Base-by-base conservation (phyloP, 2,113 vertebrate genomes). In the Catharus fuscescens region DNA sequence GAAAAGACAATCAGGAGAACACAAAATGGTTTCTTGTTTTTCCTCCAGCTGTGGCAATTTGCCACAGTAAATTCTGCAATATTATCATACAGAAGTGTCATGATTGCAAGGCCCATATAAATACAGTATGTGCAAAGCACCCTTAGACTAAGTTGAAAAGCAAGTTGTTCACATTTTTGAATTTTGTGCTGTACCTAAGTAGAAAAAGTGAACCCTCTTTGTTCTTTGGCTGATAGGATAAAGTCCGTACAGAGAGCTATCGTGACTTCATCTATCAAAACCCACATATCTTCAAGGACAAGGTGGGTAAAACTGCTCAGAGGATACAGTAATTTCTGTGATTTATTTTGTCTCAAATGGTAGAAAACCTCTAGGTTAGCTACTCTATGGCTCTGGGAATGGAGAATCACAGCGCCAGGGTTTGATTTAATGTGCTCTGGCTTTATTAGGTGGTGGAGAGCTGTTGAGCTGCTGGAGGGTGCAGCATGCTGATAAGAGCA, bases 261-360 rank as follows among this genome's bases (percentile, higher is more conserved):
- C 97, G 99, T 17, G 98, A 99, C 97, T 99, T 99, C 98, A 98
- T 99, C 95, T 99, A 98, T 96, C 95, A 96, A 83, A 99, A 99
- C 95, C 93, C 98, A 9, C 98, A 99, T 15, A 96, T 99, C 95
- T 99, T 99, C 98, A 98, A 96, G 98, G 99, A 99, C 97, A 99
- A 99, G 98, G 99, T 99, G 93, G 98, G 98, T 92, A 61, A 44
- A 34, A 7, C 26, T 47, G 14, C n/a, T 91, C 73, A 40, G 59
- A 59, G 91, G 53, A 40, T 34, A 10, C 34, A 72, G 16, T 76
- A 2, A 52, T 80, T 90, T 45, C 61, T 87, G 19, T 0, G 4
- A 18, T 77, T 34, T 47, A 6, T 91, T 72, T 74, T 61, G 62
- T 67, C 19, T 69, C 34, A 21, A 36, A 23, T 23, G 64, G 44